Conservation (phyloP, 92 coral and sea anemone species). For the Phymanthus crucifer region DNA sequence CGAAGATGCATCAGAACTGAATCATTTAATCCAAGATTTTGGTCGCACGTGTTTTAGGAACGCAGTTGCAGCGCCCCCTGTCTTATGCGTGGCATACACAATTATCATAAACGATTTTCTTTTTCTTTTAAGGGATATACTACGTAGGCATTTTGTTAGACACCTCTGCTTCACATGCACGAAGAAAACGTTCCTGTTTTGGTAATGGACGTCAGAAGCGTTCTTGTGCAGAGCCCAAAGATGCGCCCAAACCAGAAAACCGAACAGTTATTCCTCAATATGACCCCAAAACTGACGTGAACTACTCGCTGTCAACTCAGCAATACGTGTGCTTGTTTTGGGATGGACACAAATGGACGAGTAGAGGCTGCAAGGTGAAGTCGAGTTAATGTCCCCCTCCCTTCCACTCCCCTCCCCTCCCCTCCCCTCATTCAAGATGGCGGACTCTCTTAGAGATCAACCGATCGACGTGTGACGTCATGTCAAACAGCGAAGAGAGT, state of each 20-base stretch:
- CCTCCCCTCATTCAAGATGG: too few species aligned
- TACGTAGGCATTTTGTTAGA: constrained; percentile 59
- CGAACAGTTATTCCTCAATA: constrained; percentile 62
- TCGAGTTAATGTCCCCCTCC: background rate
- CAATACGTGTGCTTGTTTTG: constrained; percentile 65
- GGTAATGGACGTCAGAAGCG: constrained; percentile 61
- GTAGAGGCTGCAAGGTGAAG: constrained; percentile 68
- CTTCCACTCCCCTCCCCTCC: too few species aligned
- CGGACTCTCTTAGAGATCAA: too few species aligned
- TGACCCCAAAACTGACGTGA: constrained; percentile 62
- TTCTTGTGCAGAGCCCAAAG: constrained; percentile 79
- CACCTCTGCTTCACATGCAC: background rate
- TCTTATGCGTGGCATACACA: background rate
- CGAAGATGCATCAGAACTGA: too few species aligned
- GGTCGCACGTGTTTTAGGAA: background rate
- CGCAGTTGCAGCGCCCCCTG: background rate
- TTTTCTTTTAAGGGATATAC: constrained; percentile 34
- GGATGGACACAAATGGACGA: constrained; percentile 56
- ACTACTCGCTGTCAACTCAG: constrained; percentile 59
- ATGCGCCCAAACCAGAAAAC: constrained; percentile 74
- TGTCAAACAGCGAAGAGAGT: too few species aligned
- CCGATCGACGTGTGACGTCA: too few species aligned
- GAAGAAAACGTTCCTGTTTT: constrained; percentile 68
- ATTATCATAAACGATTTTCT: background rate
- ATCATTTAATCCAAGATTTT: too few species aligned